A percentile compares a stretch with the other conserved stretches of the same genome.
Evolutionary conservation across 2,797 vertebrate genomes (phyloP).

Genomic region (Apodemus agrarius): DNA sequence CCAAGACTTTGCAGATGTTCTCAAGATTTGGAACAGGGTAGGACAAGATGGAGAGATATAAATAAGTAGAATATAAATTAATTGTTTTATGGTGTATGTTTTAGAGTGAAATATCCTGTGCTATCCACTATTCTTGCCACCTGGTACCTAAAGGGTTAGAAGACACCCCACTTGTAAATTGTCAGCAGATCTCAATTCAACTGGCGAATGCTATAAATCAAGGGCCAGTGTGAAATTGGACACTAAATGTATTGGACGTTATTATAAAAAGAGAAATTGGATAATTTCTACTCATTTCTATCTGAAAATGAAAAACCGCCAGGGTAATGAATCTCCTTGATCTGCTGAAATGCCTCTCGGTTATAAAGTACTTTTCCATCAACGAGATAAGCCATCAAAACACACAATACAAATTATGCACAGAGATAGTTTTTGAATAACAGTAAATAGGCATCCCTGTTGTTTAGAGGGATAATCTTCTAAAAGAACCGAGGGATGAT

Average conservation of each 20-base stretch:
- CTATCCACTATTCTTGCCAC: neutral
- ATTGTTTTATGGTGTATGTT: neutral
- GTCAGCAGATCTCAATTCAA: conserved; percentile 61
- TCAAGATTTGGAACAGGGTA: neutral
- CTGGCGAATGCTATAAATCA: conserved; percentile 84
- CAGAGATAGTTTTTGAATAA: conserved; percentile 61
- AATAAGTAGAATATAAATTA: neutral
- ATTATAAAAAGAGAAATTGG: conserved; percentile 85
- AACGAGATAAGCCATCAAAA: conserved; percentile 72
- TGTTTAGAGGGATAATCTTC: neutral
- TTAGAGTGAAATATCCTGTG: neutral
- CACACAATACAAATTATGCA: conserved; percentile 69
- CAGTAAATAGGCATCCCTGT: conserved; percentile 67
- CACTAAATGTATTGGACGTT: conserved; percentile 81
- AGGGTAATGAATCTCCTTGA: conserved; percentile 85
- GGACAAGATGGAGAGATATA: neutral
- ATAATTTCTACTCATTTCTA: conserved; percentile 86
- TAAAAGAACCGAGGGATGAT: neutral
- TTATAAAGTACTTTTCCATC: conserved; percentile 79
- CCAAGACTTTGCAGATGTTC: neutral
- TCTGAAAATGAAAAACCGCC: conserved; percentile 85
- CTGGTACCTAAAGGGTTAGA: conserved; percentile 72
- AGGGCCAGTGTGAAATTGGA: conserved; percentile 81
- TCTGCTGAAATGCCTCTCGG: conserved; percentile 79
- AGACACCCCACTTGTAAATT: conserved; percentile 46